phyloP scores from a whole-genome alignment of 1,140 invertebrate genomes.

The Camponotus pennsylvanicus region DNA sequence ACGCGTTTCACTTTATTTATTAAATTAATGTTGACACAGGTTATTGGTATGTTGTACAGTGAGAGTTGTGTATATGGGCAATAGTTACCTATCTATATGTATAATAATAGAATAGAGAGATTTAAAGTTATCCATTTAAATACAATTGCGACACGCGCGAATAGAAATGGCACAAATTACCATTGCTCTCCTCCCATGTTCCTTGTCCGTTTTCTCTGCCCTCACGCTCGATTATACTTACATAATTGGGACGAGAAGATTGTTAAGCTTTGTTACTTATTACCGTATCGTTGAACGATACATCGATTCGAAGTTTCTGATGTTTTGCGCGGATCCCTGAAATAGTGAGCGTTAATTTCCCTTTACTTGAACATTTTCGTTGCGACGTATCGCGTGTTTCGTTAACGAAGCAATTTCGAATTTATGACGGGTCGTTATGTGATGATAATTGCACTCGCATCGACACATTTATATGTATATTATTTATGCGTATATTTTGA shows the following conservation, averaged over 20 bases:
- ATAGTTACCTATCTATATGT: conserved; percentile 84
- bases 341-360: conserved; percentile 39
- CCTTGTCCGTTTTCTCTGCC: conserved; percentile 50
- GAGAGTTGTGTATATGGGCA: conserved; percentile 83
- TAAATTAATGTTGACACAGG: conserved; percentile 86
- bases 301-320: conserved; percentile 37
- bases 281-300: background rate
- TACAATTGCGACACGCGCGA: conserved; percentile 81
- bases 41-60: conserved; percentile 85
- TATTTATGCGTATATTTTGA: conserved; percentile 3
- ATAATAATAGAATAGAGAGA: conserved; percentile 83
- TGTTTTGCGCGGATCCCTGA: conserved; percentile 7
- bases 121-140: conserved; percentile 85
- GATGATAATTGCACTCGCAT: conserved; percentile 31
- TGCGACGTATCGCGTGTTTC: conserved; percentile 68
- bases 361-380: conserved; percentile 60
- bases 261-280: conserved; percentile 43
- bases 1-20: conserved; percentile 86
- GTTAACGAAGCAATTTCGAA: conserved; percentile 66
- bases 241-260: conserved; percentile 65
- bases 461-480: background rate
- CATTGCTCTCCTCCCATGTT: conserved; percentile 46
- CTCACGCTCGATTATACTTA: conserved; percentile 55
- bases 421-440: conserved; percentile 72
- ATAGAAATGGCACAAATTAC: conserved; percentile 55